phyloP scores from a whole-genome alignment of 1,140 invertebrate species.

The Ceratina japonica region DNA sequence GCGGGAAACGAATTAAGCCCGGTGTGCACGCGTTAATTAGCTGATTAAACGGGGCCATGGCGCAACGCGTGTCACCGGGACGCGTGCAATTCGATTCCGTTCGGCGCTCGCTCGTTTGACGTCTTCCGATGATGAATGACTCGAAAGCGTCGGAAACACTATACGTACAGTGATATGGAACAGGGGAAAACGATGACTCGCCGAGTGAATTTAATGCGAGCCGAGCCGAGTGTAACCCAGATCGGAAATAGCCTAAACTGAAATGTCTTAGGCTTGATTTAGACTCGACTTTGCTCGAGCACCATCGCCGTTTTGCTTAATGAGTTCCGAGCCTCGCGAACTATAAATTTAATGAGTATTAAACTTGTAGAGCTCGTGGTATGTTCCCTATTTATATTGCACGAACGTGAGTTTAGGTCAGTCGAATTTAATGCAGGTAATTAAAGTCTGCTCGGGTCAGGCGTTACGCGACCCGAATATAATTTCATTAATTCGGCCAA shows the following conservation, averaged over 20 bases:
- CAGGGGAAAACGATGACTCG: not conserved
- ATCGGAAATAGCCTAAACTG: constrained; percentile 25
- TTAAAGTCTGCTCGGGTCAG: not conserved
- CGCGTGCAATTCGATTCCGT: constrained; percentile 4
- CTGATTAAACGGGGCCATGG: constrained; percentile 42
- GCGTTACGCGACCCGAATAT: not conserved
- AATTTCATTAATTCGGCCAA: not conserved
- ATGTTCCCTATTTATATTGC: too few relatives aligned
- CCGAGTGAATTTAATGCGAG: not conserved
- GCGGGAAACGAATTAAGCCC: constrained; percentile 24
- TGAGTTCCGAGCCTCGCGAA: not conserved
- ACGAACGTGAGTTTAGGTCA: not conserved
- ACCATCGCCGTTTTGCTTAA: too few relatives aligned
- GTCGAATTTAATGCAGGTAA: not conserved
- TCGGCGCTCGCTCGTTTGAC: not conserved
- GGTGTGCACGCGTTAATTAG: constrained; percentile 52
- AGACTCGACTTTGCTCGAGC: constrained; percentile 6
- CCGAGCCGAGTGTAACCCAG: constrained; percentile 12
- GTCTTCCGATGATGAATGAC: not conserved
- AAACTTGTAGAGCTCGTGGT: too few relatives aligned
- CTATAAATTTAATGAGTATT: not conserved
- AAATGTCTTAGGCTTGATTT: constrained; percentile 10
- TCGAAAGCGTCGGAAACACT: not conserved
- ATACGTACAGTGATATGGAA: not conserved
- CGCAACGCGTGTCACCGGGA: constrained; percentile 1